These are phyloP conservation scores for Dinoponera quadriceps DNA, from an alignment of 1,140 invertebrate species.

Conservation along the genomic window DNA sequence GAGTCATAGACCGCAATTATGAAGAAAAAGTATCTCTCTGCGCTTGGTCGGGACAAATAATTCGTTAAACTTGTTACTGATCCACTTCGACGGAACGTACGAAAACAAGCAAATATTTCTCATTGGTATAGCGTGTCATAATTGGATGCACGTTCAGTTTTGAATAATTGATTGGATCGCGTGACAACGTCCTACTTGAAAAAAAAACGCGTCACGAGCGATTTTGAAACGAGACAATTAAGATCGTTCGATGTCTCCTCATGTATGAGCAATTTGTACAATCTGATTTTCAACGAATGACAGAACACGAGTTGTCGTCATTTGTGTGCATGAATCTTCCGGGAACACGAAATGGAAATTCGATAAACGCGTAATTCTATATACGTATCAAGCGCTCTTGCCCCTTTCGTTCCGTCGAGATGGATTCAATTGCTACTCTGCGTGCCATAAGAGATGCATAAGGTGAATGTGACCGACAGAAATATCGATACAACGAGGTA, in stretches of 20 bases:
- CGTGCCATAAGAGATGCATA: background rate
- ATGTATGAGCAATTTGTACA: background rate
- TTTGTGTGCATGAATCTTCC: background rate
- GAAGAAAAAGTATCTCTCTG: constrained; percentile 53
- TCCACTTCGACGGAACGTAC: constrained; percentile 4
- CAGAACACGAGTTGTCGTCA: background rate
- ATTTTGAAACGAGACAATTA: background rate
- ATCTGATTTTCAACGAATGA: background rate
- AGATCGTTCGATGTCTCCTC: background rate
- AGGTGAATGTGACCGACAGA: background rate
- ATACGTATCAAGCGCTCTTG: background rate
- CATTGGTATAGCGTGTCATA: background rate
- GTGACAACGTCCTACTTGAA: too few relatives aligned
- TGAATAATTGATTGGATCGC: too few relatives aligned
- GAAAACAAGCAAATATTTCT: background rate
- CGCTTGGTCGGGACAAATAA: constrained; percentile 58
- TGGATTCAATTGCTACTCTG: background rate
- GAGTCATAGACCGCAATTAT: constrained; percentile 52
- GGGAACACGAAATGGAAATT: background rate
- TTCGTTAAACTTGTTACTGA: constrained; percentile 2
- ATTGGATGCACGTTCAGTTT: background rate
- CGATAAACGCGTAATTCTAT: background rate
- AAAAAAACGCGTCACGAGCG: background rate
- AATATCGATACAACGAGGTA: constrained; percentile 10
- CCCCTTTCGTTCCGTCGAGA: background rate